Evolutionary conservation across 2,113 vertebrate genomes (phyloP).

Genomic region (Papio anubis): DNA sequence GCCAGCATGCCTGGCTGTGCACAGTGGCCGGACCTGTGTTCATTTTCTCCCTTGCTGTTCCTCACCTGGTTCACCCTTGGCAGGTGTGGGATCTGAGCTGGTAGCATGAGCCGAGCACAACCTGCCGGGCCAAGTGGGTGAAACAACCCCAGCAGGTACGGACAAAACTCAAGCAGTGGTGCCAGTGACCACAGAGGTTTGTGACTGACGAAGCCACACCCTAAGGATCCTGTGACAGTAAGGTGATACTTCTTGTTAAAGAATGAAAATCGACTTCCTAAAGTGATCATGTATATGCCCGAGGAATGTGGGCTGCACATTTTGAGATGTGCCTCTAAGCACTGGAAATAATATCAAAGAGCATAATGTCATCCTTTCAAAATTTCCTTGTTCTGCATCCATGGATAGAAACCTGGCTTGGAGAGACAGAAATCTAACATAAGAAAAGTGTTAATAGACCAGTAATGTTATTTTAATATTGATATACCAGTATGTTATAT

Average conservation of each 20-base stretch:
- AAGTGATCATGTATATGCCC: neutral
- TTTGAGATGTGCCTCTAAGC: neutral
- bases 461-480: neutral
- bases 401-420: neutral
- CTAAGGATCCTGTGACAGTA: neutral
- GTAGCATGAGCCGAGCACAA: no score
- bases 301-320: neutral
- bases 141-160: no score
- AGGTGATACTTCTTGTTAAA: neutral
- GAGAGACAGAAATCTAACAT: neutral
- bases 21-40: no score
- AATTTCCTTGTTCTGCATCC: neutral
- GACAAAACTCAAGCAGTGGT: no score
- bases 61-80: no score
- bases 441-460: neutral
- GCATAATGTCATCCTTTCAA: neutral
- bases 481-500: no score
- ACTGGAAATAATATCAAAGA: neutral
- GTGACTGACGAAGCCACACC: no score
- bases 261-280: neutral
- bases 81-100: no score
- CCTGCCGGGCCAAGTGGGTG: no score
- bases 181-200: no score
- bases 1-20: no score
- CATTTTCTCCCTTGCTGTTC: no score